Conservation (phyloP, 2,113 vertebrate genomes). For the Mustela lutreola region DNA sequence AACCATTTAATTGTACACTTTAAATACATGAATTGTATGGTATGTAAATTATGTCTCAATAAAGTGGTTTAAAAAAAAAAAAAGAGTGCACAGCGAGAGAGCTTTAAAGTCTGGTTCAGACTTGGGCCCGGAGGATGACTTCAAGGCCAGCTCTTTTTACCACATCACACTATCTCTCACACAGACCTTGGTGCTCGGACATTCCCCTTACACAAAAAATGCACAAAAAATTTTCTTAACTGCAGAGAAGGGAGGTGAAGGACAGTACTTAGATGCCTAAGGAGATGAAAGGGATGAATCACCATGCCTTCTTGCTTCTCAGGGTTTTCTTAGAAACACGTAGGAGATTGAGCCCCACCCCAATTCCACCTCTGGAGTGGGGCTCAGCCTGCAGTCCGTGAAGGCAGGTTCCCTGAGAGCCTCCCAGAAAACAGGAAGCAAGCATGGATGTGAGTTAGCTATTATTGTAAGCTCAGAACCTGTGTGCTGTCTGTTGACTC, state of each 20-base stretch:
- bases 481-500: neutral
- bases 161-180: neutral
- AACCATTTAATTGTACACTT: neutral
- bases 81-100: neutral
- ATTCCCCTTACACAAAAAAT: neutral
- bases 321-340: neutral
- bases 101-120: neutral
- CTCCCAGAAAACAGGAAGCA: neutral
- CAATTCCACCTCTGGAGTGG: accelerated
- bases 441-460: neutral
- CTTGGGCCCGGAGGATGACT: neutral
- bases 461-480: neutral
- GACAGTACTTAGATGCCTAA: neutral
- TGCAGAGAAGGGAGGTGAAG: no score
- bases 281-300: neutral
- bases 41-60: neutral
- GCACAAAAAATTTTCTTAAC: neutral
- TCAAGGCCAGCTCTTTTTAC: neutral
- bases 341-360: neutral
- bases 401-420: neutral
- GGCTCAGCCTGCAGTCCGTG: neutral
- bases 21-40: neutral
- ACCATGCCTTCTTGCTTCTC: neutral
- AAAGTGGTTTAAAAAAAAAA: neutral
- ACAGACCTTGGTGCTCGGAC: neutral